These are phyloP conservation scores for Hafferia zeledoni DNA, from an alignment of 2,797 vertebrate species.

Conservation along the genomic window DNA sequence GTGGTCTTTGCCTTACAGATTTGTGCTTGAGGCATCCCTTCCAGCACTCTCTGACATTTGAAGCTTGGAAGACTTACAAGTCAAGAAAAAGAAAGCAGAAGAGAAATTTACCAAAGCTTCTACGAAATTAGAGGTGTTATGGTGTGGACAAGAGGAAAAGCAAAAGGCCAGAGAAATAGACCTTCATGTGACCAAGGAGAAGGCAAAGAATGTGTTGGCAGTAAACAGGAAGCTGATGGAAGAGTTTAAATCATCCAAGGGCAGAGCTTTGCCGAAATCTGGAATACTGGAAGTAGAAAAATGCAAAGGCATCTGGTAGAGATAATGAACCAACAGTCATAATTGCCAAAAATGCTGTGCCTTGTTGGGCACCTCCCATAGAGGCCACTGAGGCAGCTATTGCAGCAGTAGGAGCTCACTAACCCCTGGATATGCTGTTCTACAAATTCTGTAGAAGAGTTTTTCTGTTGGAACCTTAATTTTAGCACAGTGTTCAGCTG, in stretches of 20 bases:
- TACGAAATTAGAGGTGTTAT: not conserved
- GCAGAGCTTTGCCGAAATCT: not conserved
- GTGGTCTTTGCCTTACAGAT: slow-evolving; percentile 50
- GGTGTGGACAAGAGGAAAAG: not conserved
- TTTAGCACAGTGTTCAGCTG: not conserved
- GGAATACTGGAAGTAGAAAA: not conserved
- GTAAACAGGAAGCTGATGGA: not conserved
- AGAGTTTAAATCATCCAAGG: not conserved
- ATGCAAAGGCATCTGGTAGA: not conserved
- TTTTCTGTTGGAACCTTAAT: not conserved
- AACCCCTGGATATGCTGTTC: not conserved
- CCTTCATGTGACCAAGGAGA: not conserved
- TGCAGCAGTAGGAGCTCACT: not conserved
- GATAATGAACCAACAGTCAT: not conserved
- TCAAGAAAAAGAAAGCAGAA: not conserved
- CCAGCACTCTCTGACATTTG: not conserved
- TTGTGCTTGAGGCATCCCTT: slow-evolving; percentile 5
- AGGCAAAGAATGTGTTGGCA: not conserved
- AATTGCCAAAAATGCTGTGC: not conserved
- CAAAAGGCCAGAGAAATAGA: not conserved
- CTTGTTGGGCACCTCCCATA: not conserved
- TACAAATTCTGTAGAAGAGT: not conserved
- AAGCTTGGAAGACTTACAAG: slow-evolving; percentile 5
- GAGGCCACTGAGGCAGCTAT: not conserved
- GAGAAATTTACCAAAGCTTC: not conserved